These are phyloP conservation scores for Priocnemis perturbator DNA, from an alignment of 2,888 invertebrate genomes.

Conservation along the genomic window DNA sequence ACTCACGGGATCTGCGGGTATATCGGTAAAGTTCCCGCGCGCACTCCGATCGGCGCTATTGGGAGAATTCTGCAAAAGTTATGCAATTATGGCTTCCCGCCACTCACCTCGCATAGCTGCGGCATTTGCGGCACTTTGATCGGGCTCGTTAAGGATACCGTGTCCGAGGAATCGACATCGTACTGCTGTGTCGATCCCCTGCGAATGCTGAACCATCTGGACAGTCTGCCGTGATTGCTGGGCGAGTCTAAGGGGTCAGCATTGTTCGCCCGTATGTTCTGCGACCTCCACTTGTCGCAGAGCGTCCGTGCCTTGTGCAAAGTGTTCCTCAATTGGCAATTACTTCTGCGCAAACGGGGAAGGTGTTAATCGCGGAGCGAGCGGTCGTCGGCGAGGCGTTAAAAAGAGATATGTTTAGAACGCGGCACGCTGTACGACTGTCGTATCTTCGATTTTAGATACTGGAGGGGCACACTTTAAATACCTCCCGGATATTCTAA, in stretches of 20 bases:
- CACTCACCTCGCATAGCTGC: slow-evolving; percentile 85
- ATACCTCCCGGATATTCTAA: no score
- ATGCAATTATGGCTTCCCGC: no score
- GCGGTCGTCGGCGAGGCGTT: neutral
- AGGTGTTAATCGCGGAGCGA: slow-evolving; percentile 10
- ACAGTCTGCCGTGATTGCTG: slow-evolving; percentile 82
- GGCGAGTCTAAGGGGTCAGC: slow-evolving; percentile 77
- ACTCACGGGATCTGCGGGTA: no score
- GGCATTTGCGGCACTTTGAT: slow-evolving; percentile 82
- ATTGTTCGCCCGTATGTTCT: slow-evolving; percentile 70
- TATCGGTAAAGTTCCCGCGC: no score
- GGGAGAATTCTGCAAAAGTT: neutral
- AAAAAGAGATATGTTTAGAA: no score
- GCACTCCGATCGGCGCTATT: slow-evolving; percentile 4
- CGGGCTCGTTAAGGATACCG: slow-evolving; percentile 70
- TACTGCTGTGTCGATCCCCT: slow-evolving; percentile 90
- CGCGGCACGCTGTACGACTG: no score
- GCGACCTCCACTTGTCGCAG: slow-evolving; percentile 85
- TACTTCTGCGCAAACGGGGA: slow-evolving; percentile 77
- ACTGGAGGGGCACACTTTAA: no score
- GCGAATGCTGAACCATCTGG: slow-evolving; percentile 93
- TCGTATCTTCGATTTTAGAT: no score
- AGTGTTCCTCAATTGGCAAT: slow-evolving; percentile 87
- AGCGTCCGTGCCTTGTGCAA: slow-evolving; percentile 88
- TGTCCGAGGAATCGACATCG: slow-evolving; percentile 79